phyloP scores from a whole-genome alignment of 2,113 vertebrate species.

The Abramis brama region DNA sequence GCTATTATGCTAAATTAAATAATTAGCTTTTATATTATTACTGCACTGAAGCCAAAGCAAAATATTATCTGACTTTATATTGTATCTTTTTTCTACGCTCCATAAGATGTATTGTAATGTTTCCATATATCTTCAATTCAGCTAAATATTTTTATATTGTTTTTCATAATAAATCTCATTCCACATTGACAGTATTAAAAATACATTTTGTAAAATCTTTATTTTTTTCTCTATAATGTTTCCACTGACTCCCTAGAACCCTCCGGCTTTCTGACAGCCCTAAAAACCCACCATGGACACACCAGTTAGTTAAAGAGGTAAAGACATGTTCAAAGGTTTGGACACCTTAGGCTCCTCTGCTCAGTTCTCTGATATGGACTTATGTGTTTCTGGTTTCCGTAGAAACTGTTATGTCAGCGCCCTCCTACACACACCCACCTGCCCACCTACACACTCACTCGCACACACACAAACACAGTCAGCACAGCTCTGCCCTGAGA shows the following conservation, averaged over 20 bases:
- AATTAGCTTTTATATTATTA: no score
- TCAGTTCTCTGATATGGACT: slow-evolving; percentile 7
- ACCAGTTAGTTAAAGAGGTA: neutral
- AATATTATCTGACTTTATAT: no score
- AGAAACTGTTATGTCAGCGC: slow-evolving; percentile 19
- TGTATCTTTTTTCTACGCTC: no score
- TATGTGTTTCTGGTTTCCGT: neutral
- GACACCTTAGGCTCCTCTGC: neutral
- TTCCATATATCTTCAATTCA: no score
- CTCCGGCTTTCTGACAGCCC: neutral
- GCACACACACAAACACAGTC: slow-evolving; percentile 12
- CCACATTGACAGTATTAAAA: no score
- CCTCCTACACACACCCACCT: slow-evolving; percentile 28
- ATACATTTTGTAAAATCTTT: neutral
- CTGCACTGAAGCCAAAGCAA: no score
- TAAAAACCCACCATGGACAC: neutral
- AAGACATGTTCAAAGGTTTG: neutral
- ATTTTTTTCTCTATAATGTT: neutral
- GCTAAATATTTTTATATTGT: no score
- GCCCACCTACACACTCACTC: neutral
- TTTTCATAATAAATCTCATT: no score
- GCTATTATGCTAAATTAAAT: no score
- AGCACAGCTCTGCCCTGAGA: slow-evolving; percentile 54
- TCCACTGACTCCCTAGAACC: no score
- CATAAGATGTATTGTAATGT: no score